Conservation (phyloP, 2,797 vertebrate species). For the Pitangus sulphuratus region DNA sequence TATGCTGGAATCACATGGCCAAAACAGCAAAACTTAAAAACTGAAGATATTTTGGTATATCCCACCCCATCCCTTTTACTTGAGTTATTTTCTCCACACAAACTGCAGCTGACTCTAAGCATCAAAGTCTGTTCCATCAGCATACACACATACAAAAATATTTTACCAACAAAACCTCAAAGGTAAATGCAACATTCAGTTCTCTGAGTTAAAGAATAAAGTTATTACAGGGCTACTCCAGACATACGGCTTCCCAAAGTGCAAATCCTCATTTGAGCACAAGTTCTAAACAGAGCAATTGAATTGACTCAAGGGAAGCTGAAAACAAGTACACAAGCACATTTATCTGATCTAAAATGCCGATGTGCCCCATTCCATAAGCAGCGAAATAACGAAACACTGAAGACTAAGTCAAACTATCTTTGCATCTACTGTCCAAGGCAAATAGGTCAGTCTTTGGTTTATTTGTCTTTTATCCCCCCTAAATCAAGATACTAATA, state of each 20-base stretch:
- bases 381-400: background rate
- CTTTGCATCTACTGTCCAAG: background rate
- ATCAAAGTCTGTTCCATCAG: background rate
- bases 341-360: background rate
- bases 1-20: background rate
- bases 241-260: background rate
- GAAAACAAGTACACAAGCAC: background rate
- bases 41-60: background rate
- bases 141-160: background rate
- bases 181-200: background rate
- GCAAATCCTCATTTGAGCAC: background rate
- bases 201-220: background rate
- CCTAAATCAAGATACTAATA: background rate
- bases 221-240: background rate
- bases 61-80: background rate
- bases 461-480: background rate
- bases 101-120: background rate
- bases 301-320: background rate
- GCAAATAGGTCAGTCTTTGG: background rate
- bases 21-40: background rate
- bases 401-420: background rate
- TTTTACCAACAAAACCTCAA: background rate
- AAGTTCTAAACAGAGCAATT: background rate
- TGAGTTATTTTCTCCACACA: background rate
- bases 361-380: background rate